These are phyloP conservation scores for Epiperipatus broadwayi DNA, from an alignment of 2,888 invertebrate species.

Conservation along the genomic window DNA sequence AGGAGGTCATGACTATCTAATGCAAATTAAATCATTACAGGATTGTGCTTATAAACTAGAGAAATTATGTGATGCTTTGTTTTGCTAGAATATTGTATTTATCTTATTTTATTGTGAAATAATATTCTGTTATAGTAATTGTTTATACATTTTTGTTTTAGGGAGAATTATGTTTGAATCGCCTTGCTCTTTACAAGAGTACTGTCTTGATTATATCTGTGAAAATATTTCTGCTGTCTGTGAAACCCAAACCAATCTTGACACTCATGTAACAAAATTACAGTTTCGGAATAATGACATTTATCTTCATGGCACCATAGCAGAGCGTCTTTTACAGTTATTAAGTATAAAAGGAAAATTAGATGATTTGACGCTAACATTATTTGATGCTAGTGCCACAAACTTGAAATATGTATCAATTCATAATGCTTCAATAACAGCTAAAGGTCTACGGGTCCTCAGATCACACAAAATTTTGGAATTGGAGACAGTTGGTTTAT, in stretches of 20 bases:
- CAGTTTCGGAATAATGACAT: too few species aligned
- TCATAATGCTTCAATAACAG: conserved; percentile 39
- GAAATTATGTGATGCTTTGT: too few species aligned
- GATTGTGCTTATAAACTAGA: too few species aligned
- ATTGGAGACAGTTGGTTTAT: conserved; percentile 39
- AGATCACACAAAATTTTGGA: conserved; percentile 42
- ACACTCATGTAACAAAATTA: too few species aligned
- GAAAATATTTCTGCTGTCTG: conserved; percentile 40
- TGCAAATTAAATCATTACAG: too few species aligned
- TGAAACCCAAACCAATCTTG: conserved; percentile 18
- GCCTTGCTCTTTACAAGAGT: conserved; percentile 40
- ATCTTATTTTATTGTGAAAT: too few species aligned
- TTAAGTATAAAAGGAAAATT: conserved; percentile 39
- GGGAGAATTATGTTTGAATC: conserved; percentile 38
- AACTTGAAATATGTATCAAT: conserved; percentile 39
- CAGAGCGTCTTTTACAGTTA: too few species aligned
- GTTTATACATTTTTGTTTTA: not conserved
- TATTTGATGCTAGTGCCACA: conserved; percentile 41
- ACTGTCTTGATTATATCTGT: conserved; percentile 43
- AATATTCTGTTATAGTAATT: too few species aligned
- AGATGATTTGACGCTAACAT: conserved; percentile 39
- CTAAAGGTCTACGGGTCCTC: conserved; percentile 39
- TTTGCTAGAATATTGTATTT: too few species aligned
- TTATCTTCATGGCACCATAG: too few species aligned
- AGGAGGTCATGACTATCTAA: too few species aligned